Evolutionary conservation across 2,797 vertebrate species (phyloP), one percentile per base, ranked within the genome.

Genomic region (Sebastes miniatus): DNA sequence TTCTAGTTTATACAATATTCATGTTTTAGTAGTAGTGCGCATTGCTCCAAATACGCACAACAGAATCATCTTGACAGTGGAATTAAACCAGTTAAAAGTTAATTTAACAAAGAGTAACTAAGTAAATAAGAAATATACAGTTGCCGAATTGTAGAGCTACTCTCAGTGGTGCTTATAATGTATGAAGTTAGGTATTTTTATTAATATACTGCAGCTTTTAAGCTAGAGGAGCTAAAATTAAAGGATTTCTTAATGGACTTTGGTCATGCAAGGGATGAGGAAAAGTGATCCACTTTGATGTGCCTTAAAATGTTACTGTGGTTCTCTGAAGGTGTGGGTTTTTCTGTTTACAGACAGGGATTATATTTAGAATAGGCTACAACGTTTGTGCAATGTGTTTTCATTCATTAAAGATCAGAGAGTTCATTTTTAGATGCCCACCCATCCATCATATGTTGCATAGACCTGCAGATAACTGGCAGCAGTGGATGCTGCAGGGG

Each of bases 41-140:
- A 2, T 52, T 56, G 61, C 25, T 65, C 39, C 10, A 16, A 13
- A 4, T 12, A 11, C 12, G 1, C 4, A 27, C 24, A 4, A 7
- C 47, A 1, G 2, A 39, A 2, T 39, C 18, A 54, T 2, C 0
- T 2, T 31, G 6, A 32, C 20, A 3, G 27, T 9, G 4, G 11
- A 39, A 24, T n/a, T 16, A 25, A 50, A 66, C 13, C 4, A 11
- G 14, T 2, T 6, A 18, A 32, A 68, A 34, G 50, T 36, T 9
- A 29, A 29, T 73, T 43, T 3, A 22, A 3, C 1, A 14, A 47
- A 65, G 2, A 59, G 2, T 18, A 16, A 24, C 36, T 13, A 39
- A 39, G 12, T 39, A 14, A 39, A 0, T 39, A 39, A 39, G 36
- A 13, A 39, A 39, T 39, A 39, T 13, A 2, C 6, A 31, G 20